phyloP scores from a whole-genome alignment of 2,888 invertebrate species.

The Cheilosia soror region DNA sequence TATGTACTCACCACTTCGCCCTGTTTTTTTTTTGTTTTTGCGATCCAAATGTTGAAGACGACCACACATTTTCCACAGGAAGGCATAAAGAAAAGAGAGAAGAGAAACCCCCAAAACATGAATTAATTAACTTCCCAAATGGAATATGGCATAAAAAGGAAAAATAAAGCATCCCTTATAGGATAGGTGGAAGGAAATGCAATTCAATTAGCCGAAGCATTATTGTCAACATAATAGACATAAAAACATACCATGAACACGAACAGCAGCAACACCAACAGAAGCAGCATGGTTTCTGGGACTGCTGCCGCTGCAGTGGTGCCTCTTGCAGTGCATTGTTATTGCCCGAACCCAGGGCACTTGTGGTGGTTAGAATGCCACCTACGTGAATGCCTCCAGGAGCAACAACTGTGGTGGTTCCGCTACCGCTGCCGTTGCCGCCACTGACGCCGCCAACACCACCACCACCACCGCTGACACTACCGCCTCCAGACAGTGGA shows the following conservation, averaged over 20 bases:
- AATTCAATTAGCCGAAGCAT: constrained; percentile 32
- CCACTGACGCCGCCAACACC: constrained; percentile 59
- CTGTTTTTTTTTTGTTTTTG: constrained; percentile 76
- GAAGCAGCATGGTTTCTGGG: constrained; percentile 87
- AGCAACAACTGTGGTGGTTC: constrained; percentile 77
- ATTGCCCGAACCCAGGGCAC: constrained; percentile 77
- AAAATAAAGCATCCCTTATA: constrained; percentile 15
- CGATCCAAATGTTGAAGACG: constrained; percentile 29
- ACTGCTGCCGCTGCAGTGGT: constrained; percentile 83
- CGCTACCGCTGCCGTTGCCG: constrained; percentile 79
- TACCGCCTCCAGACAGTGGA: constrained; percentile 79
- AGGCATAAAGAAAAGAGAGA: constrained; percentile 34
- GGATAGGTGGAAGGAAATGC: constrained; percentile 22
- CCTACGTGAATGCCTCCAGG: constrained; percentile 79
- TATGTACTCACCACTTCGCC: constrained; percentile 83
- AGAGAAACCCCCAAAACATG: constrained; percentile 27
- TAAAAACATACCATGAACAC: constrained; percentile 87
- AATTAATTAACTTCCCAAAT: constrained; percentile 66
- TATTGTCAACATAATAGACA: constrained; percentile 10
- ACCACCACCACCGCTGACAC: constrained; percentile 78
- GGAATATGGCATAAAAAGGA: constrained; percentile 38
- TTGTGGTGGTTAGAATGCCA: constrained; percentile 78
- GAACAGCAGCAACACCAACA: constrained; percentile 90
- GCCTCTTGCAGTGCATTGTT: constrained; percentile 82
- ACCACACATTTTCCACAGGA: constrained; percentile 57